Evolutionary conservation across 2,113 vertebrate genomes (phyloP), one percentile per base, ranked within the genome.

Genomic region (Xiphophorus maculatus): DNA sequence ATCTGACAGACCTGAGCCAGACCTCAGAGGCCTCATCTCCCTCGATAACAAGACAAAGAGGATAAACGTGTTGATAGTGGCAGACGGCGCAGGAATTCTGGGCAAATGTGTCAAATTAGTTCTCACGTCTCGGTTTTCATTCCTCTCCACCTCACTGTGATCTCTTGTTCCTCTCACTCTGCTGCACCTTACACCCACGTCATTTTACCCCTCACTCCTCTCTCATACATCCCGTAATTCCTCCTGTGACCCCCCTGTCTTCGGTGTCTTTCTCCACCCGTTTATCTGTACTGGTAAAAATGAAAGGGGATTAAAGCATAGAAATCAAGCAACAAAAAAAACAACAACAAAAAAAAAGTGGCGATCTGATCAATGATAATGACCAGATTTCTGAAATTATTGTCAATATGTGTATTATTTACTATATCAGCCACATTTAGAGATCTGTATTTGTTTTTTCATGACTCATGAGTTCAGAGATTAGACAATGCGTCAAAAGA

Each of bases 61-160:
- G 88, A 77, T 87, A 83, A 85, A 95, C 67, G 93, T 93, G 91
- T 93, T 94, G 94, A 95, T 94, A 76, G 94, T 90, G 94, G 90
- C 92, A 94, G 94, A 95, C 94, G 85, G 87, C 42, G 83, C 88
- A 73, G 91, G 90, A 87, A 89, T 92, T 91, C 89, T 77, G 93
- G 89, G 83, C 91, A 91, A 88, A 94, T 87, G 94, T 95, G 94
- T 94, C 93, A 95, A 94, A 95, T 95, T 93, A 94, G 89, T 90
- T 92, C 90, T 90, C 90, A 83, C 83, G 78, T 93, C 89, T 77
- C 85, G 88, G 89, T 84, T 90, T 90, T 87, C 84, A 68, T 88
- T 86, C 79, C 81, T 91, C 84, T 90, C 74, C 89, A 88, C 89
- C 87, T 90, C 28, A 80, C 90, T 75, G 85, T 73, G 81, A 89